Evolutionary conservation across 2,888 invertebrate species (phyloP).

Genomic region (Caenorhabditis virilis): DNA sequence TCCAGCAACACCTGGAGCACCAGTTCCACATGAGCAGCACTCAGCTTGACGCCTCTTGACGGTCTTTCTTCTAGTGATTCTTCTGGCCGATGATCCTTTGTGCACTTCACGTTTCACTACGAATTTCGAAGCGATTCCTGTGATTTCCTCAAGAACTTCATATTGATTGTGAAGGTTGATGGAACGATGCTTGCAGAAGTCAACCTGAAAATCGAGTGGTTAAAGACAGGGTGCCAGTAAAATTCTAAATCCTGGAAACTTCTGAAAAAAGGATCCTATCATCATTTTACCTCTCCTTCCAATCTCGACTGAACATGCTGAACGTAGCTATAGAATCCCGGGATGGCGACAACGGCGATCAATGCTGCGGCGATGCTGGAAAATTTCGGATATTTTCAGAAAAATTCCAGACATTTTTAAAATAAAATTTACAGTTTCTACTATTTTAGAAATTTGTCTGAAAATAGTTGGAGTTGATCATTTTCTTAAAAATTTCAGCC

Average conservation of each 20-base stretch:
- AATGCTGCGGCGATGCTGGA: conserved; percentile 31
- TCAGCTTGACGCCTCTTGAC: conserved; percentile 5
- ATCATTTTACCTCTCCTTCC: conserved; percentile 10
- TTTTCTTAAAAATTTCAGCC: too few species aligned
- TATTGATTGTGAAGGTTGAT: conserved; percentile 33
- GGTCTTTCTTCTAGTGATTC: neutral
- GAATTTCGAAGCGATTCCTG: conserved; percentile 33
- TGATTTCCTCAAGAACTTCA: conserved; percentile 32
- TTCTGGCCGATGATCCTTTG: too few species aligned
- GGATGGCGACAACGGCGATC: conserved; percentile 30
- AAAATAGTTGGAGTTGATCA: too few species aligned
- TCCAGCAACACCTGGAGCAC: conserved; percentile 48
- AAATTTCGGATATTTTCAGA: neutral
- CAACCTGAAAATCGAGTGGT: conserved; percentile 49
- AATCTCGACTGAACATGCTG: conserved; percentile 35
- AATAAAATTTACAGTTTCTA: too few species aligned
- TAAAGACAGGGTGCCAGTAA: conserved; percentile 55
- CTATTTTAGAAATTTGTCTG: too few species aligned
- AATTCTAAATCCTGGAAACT: conserved; percentile 50
- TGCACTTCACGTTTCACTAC: conserved; percentile 36
- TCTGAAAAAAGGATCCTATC: conserved; percentile 14
- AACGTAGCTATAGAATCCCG: conserved; percentile 37
- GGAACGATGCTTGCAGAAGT: conserved; percentile 39
- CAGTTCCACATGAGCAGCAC: conserved; percentile 55
- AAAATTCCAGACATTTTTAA: too few species aligned